A percentile compares a stretch with the other conserved stretches of the same genome.
Conservation (phyloP, 2,113 vertebrate species). For the Perca schrenkii region DNA sequence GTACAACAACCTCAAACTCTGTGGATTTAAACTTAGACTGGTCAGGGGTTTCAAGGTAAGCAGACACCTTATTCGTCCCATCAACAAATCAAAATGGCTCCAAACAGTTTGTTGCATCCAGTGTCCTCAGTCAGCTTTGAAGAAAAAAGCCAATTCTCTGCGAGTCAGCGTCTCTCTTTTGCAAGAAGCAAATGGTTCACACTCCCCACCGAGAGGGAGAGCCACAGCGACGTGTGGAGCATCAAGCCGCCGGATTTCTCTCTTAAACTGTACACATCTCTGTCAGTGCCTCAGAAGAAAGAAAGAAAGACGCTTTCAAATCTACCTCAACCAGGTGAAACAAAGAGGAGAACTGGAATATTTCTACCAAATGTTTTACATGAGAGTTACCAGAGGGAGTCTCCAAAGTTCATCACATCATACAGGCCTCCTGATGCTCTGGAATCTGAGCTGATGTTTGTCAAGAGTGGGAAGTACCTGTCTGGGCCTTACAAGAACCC, state of each 20-base stretch:
- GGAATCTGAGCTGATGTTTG: constrained; percentile 74
- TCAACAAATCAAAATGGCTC: constrained; percentile 52
- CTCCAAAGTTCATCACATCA: constrained; percentile 63
- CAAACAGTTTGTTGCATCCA: background rate
- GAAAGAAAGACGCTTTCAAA: background rate
- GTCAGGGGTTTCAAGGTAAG: constrained; percentile 6
- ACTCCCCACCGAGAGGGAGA: constrained; percentile 31
- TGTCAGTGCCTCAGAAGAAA: constrained; percentile 51
- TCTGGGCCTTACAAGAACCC: constrained; percentile 69
- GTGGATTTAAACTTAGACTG: constrained; percentile 1
- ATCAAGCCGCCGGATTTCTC: constrained; percentile 81
- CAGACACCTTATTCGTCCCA: background rate
- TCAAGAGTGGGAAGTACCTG: constrained; percentile 74
- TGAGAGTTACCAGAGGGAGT: constrained; percentile 17
- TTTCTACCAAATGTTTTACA: constrained; percentile 42
- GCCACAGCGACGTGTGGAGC: constrained; percentile 50
- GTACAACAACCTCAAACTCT: background rate
- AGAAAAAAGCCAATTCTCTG: constrained; percentile 67
- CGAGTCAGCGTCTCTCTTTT: constrained; percentile 47
- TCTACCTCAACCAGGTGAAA: background rate
- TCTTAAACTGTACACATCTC: constrained; percentile 63
- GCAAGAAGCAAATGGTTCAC: constrained; percentile 51
- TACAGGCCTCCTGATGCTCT: constrained; percentile 70
- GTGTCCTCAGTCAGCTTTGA: constrained; percentile 61
- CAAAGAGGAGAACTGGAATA: constrained; percentile 6